A percentile compares a stretch with the other conserved stretches of the same genome.
phyloP scores from a whole-genome alignment of 2,113 vertebrate species.

The Nesoenas mayeri region DNA sequence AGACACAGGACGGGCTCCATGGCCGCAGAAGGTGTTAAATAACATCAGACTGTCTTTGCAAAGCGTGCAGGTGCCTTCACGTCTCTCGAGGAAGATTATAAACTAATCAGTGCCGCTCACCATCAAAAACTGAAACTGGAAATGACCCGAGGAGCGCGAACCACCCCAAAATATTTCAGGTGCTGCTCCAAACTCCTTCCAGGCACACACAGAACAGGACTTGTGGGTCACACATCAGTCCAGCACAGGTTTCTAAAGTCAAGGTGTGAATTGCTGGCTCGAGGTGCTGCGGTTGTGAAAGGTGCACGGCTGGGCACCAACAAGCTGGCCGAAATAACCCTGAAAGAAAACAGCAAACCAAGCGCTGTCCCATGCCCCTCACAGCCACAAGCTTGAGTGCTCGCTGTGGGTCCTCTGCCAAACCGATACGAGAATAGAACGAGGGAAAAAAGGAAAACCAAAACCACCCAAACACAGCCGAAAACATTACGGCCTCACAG shows the following conservation, averaged over 20 bases:
- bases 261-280: neutral
- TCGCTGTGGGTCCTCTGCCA: neutral
- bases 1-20: neutral
- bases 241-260: neutral
- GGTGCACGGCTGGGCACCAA: neutral
- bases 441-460: no score
- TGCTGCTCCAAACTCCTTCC: neutral
- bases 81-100: neutral
- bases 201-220: neutral
- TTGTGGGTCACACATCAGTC: neutral
- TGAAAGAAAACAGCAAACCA: neutral
- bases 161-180: neutral
- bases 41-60: neutral
- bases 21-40: neutral
- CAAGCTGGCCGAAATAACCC: neutral
- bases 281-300: neutral
- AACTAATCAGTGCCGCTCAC: neutral
- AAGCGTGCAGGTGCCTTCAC: neutral
- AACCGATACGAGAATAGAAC: neutral
- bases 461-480: neutral
- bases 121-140: neutral
- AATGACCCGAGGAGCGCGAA: neutral
- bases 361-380: neutral
- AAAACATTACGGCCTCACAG: neutral
- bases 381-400: neutral